phyloP scores from a whole-genome alignment of 1,140 invertebrate genomes.

The Zaprionus inermis region DNA sequence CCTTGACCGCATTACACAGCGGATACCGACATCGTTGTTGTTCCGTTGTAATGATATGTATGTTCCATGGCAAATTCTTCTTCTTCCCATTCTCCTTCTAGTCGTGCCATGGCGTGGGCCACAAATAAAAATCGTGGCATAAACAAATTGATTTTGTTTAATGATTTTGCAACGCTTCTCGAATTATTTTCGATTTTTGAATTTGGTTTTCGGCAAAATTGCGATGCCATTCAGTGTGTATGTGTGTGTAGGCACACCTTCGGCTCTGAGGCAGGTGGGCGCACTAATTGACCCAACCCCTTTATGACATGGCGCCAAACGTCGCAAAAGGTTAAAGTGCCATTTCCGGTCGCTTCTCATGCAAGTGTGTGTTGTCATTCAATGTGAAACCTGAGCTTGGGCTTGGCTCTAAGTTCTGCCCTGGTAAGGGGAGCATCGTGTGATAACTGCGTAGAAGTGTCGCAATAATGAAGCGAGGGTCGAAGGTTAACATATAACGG shows the following conservation, averaged over 20 bases:
- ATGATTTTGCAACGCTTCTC: conserved; percentile 58
- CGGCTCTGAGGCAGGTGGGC: neutral
- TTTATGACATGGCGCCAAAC: conserved; percentile 33
- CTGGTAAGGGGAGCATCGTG: conserved; percentile 25
- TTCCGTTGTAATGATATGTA: conserved; percentile 58
- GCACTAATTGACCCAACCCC: conserved; percentile 34
- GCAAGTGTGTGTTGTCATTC: conserved; percentile 27
- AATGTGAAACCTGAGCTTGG: conserved; percentile 28
- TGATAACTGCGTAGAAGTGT: conserved; percentile 34
- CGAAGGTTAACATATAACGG: conserved; percentile 9
- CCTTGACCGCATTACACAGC: conserved; percentile 74
- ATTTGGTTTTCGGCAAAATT: conserved; percentile 22
- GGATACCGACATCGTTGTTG: conserved; percentile 42
- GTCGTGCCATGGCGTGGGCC: neutral
- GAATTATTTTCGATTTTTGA: conserved; percentile 33
- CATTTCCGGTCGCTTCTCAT: conserved; percentile 25
- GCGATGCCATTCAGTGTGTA: neutral
- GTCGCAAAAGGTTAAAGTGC: conserved; percentile 46
- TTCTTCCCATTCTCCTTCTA: neutral
- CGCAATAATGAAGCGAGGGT: conserved; percentile 28
- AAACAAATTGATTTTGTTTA: conserved; percentile 72
- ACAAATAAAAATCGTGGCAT: conserved; percentile 23
- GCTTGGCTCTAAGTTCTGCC: conserved; percentile 11
- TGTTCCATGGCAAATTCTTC: conserved; percentile 43
- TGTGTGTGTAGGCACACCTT: neutral